These are phyloP conservation scores for Ahaetulla prasina DNA, from an alignment of 2,113 vertebrate species.

Conservation along the genomic window DNA sequence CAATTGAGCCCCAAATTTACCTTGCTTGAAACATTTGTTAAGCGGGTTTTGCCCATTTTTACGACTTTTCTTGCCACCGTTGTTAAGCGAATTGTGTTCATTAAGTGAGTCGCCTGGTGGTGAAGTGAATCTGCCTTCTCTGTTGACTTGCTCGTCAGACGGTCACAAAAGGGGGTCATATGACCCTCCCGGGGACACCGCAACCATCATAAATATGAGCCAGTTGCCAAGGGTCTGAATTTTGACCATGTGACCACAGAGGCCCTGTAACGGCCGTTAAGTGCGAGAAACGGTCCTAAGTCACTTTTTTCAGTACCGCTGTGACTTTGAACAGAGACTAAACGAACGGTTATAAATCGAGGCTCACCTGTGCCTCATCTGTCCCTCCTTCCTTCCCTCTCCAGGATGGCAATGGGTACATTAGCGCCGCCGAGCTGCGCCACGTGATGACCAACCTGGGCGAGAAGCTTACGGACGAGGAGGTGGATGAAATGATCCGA, in stretches of 20 bases:
- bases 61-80: not conserved
- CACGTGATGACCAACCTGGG: slow-evolving; percentile 57
- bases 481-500: slow-evolving; percentile 64
- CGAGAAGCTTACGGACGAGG: slow-evolving; percentile 63
- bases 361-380: not conserved
- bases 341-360: not conserved
- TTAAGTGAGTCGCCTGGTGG: not conserved
- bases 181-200: too few relatives aligned
- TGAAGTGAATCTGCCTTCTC: not conserved
- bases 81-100: not conserved
- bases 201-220: too few relatives aligned
- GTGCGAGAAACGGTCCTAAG: not conserved
- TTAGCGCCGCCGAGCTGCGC: slow-evolving; percentile 17
- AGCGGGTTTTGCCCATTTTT: not conserved
- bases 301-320: too few relatives aligned
- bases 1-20: not conserved
- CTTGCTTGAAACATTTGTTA: too few relatives aligned
- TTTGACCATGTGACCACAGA: too few relatives aligned
- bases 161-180: too few relatives aligned
- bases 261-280: not conserved
- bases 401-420: slow-evolving; percentile 43
- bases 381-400: not conserved
- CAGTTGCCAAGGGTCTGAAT: too few relatives aligned
- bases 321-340: not conserved
- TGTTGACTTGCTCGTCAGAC: not conserved